Percentiles rank a stretch among this genome's conserved stretches.
Conservation (phyloP, 2,888 invertebrate species). For the Pachycephus smyrnensis region DNA sequence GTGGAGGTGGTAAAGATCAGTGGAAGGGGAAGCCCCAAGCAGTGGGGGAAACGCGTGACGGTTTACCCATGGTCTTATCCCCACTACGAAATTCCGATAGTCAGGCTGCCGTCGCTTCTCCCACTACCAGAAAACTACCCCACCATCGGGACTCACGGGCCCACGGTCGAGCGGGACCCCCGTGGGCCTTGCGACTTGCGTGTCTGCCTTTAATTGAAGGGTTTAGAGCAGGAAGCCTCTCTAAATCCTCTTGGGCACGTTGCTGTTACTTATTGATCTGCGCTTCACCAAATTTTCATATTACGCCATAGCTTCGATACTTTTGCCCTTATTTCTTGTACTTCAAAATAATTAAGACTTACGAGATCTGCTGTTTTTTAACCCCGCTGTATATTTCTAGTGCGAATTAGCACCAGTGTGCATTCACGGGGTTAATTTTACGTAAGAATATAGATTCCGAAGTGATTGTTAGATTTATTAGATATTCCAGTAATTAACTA, state of each 20-base stretch:
- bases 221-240: conserved; percentile 21
- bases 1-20: conserved; percentile 32
- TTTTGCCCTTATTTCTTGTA: neutral
- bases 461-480: neutral
- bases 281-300: neutral
- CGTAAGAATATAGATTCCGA: neutral
- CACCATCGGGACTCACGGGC: conserved; percentile 19
- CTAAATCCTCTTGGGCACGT: neutral
- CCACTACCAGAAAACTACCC: conserved; percentile 20
- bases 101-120: conserved; percentile 45
- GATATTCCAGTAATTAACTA: neutral
- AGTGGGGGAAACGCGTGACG: conserved; percentile 63
- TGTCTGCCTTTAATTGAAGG: conserved; percentile 43
- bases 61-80: conserved; percentile 57
- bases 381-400: too few relatives aligned
- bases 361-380: neutral
- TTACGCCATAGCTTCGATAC: neutral
- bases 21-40: conserved; percentile 30
- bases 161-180: conserved; percentile 38
- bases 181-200: conserved; percentile 41
- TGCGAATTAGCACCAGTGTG: too few relatives aligned
- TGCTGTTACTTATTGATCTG: neutral
- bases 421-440: too few relatives aligned
- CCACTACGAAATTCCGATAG: conserved; percentile 59
- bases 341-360: neutral